Base-by-base conservation (phyloP, 2,797 vertebrate species). In the Rhinogobio ventralis region DNA sequence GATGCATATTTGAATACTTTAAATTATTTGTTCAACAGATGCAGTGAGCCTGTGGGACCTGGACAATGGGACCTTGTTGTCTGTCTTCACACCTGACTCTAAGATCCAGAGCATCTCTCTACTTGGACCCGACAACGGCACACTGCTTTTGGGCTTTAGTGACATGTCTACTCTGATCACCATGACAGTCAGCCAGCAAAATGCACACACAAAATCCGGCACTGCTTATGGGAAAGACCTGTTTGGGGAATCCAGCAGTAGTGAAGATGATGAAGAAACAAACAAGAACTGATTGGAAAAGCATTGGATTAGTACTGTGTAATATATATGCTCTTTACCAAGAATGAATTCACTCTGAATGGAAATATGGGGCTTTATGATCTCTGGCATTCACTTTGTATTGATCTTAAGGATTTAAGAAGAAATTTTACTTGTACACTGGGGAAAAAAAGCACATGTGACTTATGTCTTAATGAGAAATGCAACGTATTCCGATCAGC, bases 241-340 rank as follows among this genome's bases (percentile, higher is more conserved):
- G 68, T 93, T 94, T 79, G 89, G 88, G 60, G 92, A 95, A 86
- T 92, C 91, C 1, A 84, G 92, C 82, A 94, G 93, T 91, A 95
- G 92, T 19, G 93, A 94, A 73, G 93, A 94, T 39, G 93, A 92
- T 57, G 72, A 14, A 76, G 57, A 81, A 46, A 33, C 23, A 7
- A 75, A 75, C 19, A 73, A 25, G 28, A 14, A 25, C 30, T 64
- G 45, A 60, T 82, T 62, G 57, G 42, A 81, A 25, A 5, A 84
- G 28, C n/a, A 46, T 6, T 20, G 3, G 78, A 53, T 19, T 23
- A 62, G 55, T 25, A 84, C 11, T 60, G 36, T 17, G 71, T 49
- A 23, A 81, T 82, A 82, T 82, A 82, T 23, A 28, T 36, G 3
- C 10, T 79, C 19, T 68, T 51, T 53, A 14, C 10, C 17, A 10